Conservation (phyloP, 2,113 vertebrate species). For the Limanda limanda region DNA sequence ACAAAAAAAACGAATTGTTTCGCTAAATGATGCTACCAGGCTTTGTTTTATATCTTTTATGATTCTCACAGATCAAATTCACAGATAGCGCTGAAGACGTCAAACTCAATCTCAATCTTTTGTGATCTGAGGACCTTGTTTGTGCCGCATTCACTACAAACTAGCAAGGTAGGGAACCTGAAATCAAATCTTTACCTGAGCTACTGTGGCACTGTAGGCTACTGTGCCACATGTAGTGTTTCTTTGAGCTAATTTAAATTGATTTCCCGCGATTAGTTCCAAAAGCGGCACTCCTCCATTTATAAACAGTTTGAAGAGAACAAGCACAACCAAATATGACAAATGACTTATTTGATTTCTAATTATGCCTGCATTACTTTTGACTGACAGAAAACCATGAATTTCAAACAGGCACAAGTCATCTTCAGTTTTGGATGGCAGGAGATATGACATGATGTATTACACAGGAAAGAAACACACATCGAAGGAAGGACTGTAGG, state of each 20-base stretch:
- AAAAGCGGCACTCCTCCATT: neutral
- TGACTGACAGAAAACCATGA: slow-evolving; percentile 32
- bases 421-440: slow-evolving; percentile 4
- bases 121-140: no score
- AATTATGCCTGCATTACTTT: slow-evolving; percentile 20
- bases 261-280: neutral
- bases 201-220: neutral
- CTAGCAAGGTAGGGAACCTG: neutral
- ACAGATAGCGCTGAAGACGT: no score
- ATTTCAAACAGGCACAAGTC: slow-evolving; percentile 33
- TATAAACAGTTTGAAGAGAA: slow-evolving; percentile 5
- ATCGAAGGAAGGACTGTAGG: slow-evolving; percentile 8
- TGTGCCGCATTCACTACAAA: neutral
- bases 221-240: neutral
- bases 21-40: no score
- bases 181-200: neutral
- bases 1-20: neutral
- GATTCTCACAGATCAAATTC: no score
- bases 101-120: no score
- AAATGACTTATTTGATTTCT: slow-evolving; percentile 34
- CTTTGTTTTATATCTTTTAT: no score
- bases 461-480: slow-evolving; percentile 12
- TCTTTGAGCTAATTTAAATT: neutral
- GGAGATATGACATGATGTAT: slow-evolving; percentile 4
- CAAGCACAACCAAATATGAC: slow-evolving; percentile 1